Evolutionary conservation across 2,797 vertebrate species (phyloP), one percentile per base, ranked within the genome.

Genomic region (Sarcophilus harrisii): DNA sequence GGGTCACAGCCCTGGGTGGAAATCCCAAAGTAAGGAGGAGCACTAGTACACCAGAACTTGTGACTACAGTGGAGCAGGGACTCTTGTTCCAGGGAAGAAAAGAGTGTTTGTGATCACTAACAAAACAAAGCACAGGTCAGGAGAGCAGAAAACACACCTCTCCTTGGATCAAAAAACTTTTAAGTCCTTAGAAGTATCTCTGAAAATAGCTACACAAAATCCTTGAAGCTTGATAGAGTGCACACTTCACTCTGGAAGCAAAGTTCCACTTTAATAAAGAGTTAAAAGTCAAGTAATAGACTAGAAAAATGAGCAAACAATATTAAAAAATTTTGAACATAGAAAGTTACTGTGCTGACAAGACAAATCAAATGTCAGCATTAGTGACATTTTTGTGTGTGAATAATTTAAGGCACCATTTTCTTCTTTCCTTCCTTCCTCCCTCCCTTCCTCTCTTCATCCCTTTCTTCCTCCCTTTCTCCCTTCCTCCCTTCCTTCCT

Each of bases 331-430:
- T 66, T 66, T 32, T 66, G 62, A n/a, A 4, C 62, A n/a, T 5
- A n/a, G 32, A n/a, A 66, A n/a, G 32, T n/a, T n/a, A 16, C 32
- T n/a, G 16, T 66, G 32, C 30, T n/a, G 13, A n/a, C 62, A 66
- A 66, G 62, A 14, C 14, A 66, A 32, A 97, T 96, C 97, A 97
- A 96, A 98, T 98, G 95, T 97, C n/a, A 81, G 8, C 38, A 11
- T 45, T 24, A 27, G n/a, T 45, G 8, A 81, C 18, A 81, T 81
- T 81, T 45, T 97, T 98, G 97, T 97, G 49, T 98, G 73, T 81
- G 52, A 54, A 27, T 81, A 45, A 45, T 96, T 98, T 98, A 98
- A 97, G 97, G 93, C 96, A 98, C 97, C 21, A 97, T 95, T 98
- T 91, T 97, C 97, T 95, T 94, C 98, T 98, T 98, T 94, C 49